Evolutionary conservation across 2,888 invertebrate species (phyloP).

Genomic region (Craniophora ligustri): DNA sequence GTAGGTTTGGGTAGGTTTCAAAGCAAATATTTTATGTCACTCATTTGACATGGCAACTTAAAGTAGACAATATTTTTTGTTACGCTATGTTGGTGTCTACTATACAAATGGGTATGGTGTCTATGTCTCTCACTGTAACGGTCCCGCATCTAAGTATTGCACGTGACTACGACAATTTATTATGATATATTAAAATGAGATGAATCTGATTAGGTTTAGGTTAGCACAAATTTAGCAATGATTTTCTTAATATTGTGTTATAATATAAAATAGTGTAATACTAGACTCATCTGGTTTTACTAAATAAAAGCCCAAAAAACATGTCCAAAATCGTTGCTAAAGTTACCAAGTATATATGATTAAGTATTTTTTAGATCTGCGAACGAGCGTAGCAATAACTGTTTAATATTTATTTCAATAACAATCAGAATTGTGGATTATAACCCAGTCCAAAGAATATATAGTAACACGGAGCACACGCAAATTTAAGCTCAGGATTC

Average conservation of each 20-base stretch:
- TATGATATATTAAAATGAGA: slow-evolving; percentile 19
- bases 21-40: too few relatives aligned
- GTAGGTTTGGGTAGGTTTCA: too few relatives aligned
- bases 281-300: neutral
- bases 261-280: slow-evolving; percentile 16
- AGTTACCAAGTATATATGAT: slow-evolving; percentile 16
- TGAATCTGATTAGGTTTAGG: slow-evolving; percentile 11
- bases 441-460: neutral
- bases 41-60: too few relatives aligned
- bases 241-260: slow-evolving; percentile 1
- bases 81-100: too few relatives aligned
- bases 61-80: too few relatives aligned
- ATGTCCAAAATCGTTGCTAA: slow-evolving; percentile 33
- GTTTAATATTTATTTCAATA: slow-evolving; percentile 28
- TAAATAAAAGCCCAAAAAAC: slow-evolving; percentile 4
- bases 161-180: slow-evolving; percentile 6
- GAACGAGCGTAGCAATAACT: neutral
- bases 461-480: neutral
- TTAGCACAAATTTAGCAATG: slow-evolving; percentile 32
- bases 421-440: slow-evolving; percentile 4
- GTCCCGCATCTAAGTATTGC: slow-evolving; percentile 19
- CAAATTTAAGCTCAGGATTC: neutral
- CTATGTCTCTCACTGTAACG: neutral
- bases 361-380: slow-evolving; percentile 8
- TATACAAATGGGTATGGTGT: too few relatives aligned